These are phyloP conservation scores for Platysternon megacephalum DNA, from an alignment of 2,113 vertebrate genomes.

Conservation along the genomic window DNA sequence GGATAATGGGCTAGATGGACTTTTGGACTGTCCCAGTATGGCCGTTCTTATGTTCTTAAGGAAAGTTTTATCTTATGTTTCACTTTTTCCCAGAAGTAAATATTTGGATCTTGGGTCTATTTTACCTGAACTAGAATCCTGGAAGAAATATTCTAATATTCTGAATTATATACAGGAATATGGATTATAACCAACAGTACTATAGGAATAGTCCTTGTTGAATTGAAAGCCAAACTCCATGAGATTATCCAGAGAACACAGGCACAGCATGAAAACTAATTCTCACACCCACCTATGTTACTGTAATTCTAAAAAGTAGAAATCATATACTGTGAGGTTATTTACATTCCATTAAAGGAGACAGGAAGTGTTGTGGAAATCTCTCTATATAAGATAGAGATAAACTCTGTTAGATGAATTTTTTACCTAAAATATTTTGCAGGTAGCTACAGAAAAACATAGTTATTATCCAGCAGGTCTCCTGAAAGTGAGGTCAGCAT, in stretches of 20 bases:
- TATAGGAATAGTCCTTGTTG: conserved; percentile 29
- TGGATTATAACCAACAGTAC: conserved; percentile 62
- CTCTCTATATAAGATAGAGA: not conserved
- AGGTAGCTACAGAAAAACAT: not conserved
- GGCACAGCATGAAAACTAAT: conserved; percentile 50
- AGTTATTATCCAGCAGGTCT: not conserved
- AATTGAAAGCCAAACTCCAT: conserved; percentile 39
- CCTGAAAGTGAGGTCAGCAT: not conserved
- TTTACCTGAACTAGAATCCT: not conserved
- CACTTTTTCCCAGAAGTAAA: not conserved
- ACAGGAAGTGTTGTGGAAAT: not conserved
- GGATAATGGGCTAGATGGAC: no score
- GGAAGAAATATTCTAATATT: not conserved
- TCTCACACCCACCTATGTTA: conserved; percentile 24
- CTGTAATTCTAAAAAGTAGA: not conserved
- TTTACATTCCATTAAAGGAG: not conserved
- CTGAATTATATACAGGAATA: conserved; percentile 11
- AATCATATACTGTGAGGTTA: not conserved
- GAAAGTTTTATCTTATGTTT: not conserved
- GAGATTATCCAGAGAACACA: conserved; percentile 35
- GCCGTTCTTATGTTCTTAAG: no score
- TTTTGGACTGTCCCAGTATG: no score
- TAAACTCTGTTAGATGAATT: not conserved
- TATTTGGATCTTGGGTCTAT: not conserved
- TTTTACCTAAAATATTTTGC: not conserved